Evolutionary conservation across 2,113 vertebrate species (phyloP).

Genomic region (Misgurnus mizolepis): DNA sequence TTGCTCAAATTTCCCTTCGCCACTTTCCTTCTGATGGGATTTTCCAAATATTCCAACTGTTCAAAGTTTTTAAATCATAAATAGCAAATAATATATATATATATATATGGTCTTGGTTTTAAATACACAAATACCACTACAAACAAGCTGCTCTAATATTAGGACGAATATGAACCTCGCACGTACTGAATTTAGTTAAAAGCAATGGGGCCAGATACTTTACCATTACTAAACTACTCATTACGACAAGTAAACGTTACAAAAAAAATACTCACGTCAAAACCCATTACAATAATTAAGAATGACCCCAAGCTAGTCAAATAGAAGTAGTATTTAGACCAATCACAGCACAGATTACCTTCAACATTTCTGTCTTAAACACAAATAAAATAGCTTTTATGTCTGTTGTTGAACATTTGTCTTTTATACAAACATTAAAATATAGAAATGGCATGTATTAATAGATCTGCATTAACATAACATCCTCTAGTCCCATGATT

Average conservation of each 20-base stretch:
- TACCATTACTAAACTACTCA: conserved; percentile 72
- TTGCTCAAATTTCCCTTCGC: conserved; percentile 19
- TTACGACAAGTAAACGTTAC: conserved; percentile 67
- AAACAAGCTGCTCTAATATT: conserved; percentile 68
- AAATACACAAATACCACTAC: conserved; percentile 76
- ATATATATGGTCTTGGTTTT: conserved; percentile 62
- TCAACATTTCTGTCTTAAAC: conserved; percentile 78
- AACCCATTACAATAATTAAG: conserved; percentile 72
- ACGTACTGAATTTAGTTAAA: conserved; percentile 65
- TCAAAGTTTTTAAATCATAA: conserved; percentile 53
- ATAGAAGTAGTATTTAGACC: conserved; percentile 71
- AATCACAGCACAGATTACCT: conserved; percentile 80
- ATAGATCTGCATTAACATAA: conserved; percentile 63
- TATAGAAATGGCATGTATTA: conserved; percentile 68
- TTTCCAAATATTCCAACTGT: conserved; percentile 37
- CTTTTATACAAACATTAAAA: conserved; percentile 68
- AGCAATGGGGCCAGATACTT: conserved; percentile 70
- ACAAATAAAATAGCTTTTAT: conserved; percentile 79
- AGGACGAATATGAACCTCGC: conserved; percentile 66
- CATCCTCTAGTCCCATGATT: conserved; percentile 51
- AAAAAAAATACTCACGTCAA: conserved; percentile 60
- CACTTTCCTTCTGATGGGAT: conserved; percentile 3
- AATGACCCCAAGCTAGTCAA: conserved; percentile 72
- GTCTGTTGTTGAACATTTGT: conserved; percentile 68
- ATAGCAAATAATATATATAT: conserved; percentile 51